Conservation (phyloP, 2,113 vertebrate genomes). For the Upupa epops region DNA sequence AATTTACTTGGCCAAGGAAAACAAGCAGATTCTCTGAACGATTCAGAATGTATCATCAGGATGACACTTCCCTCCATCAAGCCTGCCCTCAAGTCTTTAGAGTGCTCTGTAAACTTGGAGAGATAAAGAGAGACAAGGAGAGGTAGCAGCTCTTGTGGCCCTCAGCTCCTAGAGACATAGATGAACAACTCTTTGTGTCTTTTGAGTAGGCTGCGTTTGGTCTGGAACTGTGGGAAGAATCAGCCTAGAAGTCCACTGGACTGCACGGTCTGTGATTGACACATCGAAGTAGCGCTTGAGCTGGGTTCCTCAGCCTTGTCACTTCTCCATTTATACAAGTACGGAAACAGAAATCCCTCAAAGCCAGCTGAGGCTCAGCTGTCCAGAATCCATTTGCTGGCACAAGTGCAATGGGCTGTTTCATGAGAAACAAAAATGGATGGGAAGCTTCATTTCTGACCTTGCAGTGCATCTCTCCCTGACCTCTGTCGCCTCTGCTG, state of each 20-base stretch:
- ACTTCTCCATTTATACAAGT: neutral
- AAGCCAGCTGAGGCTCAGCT: neutral
- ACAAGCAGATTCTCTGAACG: neutral
- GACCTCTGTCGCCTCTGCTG: neutral
- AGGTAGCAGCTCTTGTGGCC: neutral
- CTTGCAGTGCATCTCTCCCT: neutral
- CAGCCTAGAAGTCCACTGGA: neutral
- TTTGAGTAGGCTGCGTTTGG: neutral
- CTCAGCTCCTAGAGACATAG: neutral
- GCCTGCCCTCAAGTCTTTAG: neutral
- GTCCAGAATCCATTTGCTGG: neutral
- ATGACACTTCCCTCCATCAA: neutral
- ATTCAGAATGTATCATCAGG: neutral
- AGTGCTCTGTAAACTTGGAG: neutral
- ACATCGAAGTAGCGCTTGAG: conserved; percentile 1
- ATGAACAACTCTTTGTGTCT: neutral
- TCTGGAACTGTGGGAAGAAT: neutral
- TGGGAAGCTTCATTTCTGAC: neutral
- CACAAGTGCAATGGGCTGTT: neutral
- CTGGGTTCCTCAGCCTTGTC: neutral
- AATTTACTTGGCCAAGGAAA: neutral
- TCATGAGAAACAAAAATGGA: neutral
- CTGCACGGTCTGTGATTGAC: neutral
- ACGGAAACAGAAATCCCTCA: neutral
- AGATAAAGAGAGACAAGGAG: neutral